Base-by-base conservation (phyloP, 2,888 invertebrate genomes). In the Abrostola triplasia region DNA sequence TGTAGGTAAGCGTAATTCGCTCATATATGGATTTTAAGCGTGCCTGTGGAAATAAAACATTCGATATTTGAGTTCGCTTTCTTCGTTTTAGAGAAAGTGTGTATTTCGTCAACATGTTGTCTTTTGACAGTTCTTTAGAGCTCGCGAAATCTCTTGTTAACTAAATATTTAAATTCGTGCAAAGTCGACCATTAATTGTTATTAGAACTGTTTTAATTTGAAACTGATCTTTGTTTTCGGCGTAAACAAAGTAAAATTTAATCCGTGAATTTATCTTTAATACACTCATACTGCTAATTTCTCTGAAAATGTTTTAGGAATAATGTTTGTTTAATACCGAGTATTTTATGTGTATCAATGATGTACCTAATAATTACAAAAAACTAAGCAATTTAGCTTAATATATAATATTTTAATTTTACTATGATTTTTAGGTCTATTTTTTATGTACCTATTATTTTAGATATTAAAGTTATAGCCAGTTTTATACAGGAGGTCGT, bases 21-120 rank as follows among this genome's bases (percentile, higher is more conserved):
- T 47, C 24, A 13, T 47, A 13, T 13, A 13, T 49, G 41, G 41
- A 38, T 69, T 54, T 42, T n/a, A 47, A 58, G 37, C 48, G 52
- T 52, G 69, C 53, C 36, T 59, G 24, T 47, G 37, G 41, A 51
- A 67, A 47, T 56, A 48, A 13, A 56, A 64, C 56, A 49, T 59
- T 51, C 62, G 70, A 55, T n/a, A n/a, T 56, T 60, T 66, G 44
- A 55, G 58, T 60, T 44, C 53, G 58, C 64, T 66, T 44, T 54
- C 51, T 49, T 49, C 47, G 13, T 38, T 42, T 35, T 24, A 51
- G 67, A 36, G 73, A 77, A 76, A 79, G 73, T 70, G 56, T 37
- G 48, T 64, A 59, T 53, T 65, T 35, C 40, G 50, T 62, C 59
- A 62, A 66, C 50, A 72, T 60, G 57, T 64, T 62, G 51, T 11